Evolutionary conservation across 2,797 vertebrate genomes (phyloP), one percentile per base, ranked within the genome.

Genomic region (Bryconaethiops microstoma): DNA sequence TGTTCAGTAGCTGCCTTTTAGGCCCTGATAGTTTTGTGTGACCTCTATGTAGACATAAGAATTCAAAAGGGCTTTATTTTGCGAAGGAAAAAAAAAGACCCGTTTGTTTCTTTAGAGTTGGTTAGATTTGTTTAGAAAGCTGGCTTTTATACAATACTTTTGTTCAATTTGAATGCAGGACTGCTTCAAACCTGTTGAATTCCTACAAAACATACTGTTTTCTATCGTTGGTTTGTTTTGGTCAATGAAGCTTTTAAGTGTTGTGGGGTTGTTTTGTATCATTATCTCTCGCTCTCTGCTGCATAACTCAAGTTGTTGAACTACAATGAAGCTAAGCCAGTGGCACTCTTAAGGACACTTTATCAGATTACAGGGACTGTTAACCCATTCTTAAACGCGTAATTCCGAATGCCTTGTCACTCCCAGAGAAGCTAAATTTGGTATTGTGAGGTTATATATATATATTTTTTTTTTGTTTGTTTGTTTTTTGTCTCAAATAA

Each of bases 41-140:
- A 82, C 88, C 84, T 89, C 78, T 67, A 80, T 39, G 63, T 81
- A 82, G 79, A 82, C 74, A 78, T 73, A 40, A 83, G 74, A 85
- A 63, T 68, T 82, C 23, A 82, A 88, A 89, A 94, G 93, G 93
- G 93, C 93, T 94, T 93, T 86, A 87, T 92, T 89, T 92, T 89
- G 81, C 88, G 83, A 87, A 90, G 78, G 62, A 64, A 29, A 57
- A 17, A 63, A 83, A 83, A 83, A 72, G 35, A 77, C 85, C 85
- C 72, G 48, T n/a, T 90, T 81, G 64, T 88, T 91, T 86, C 85
- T 91, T 89, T 91, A 89, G 83, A 89, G 89, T 89, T 85, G 74
- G 65, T 80, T 65, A 86, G 62, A 76, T 29, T 74, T 85, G 60
- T 77, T 82, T 75, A 77, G 82, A 86, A 83, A 82, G 82, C 85